Evolutionary conservation across 2,888 invertebrate species (phyloP).

Genomic region (Apodemia mormo): DNA sequence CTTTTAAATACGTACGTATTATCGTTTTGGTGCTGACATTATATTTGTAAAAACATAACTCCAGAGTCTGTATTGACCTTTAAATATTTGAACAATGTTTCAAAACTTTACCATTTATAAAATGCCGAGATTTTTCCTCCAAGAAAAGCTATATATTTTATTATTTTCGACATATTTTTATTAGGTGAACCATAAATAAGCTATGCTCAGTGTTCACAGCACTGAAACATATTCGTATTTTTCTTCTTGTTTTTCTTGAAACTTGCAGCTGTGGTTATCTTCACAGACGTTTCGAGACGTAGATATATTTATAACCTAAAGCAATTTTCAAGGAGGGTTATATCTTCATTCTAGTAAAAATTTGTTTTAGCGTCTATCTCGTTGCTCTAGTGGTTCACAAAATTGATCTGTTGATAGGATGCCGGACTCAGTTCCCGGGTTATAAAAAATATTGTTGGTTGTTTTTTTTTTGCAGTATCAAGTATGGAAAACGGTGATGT

Average conservation of each 20-base stretch:
- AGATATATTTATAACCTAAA: constrained; percentile 17
- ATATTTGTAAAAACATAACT: neutral
- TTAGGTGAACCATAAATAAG: constrained; percentile 17
- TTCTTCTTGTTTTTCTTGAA: constrained; percentile 6
- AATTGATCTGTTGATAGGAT: neutral
- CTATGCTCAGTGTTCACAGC: constrained; percentile 13
- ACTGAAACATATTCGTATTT: constrained; percentile 17
- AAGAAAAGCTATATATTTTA: constrained; percentile 7
- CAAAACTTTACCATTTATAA: neutral
- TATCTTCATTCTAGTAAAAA: neutral
- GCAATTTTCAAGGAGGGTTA: neutral
- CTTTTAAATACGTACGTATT: no score
- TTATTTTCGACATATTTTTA: constrained; percentile 16
- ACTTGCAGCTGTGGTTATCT: constrained; percentile 14
- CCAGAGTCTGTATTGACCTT: neutral
- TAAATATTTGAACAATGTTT: neutral
- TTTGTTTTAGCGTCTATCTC: neutral
- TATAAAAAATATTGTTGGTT: no score
- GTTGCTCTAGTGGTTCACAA: no score
- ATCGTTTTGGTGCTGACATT: no score
- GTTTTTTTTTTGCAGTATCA: no score
- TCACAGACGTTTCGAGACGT: neutral
- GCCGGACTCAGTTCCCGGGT: neutral
- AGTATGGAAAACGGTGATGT: no score
- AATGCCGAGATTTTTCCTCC: neutral